Base-by-base conservation (phyloP, 2,797 vertebrate species). In the Labeo calbasu region DNA sequence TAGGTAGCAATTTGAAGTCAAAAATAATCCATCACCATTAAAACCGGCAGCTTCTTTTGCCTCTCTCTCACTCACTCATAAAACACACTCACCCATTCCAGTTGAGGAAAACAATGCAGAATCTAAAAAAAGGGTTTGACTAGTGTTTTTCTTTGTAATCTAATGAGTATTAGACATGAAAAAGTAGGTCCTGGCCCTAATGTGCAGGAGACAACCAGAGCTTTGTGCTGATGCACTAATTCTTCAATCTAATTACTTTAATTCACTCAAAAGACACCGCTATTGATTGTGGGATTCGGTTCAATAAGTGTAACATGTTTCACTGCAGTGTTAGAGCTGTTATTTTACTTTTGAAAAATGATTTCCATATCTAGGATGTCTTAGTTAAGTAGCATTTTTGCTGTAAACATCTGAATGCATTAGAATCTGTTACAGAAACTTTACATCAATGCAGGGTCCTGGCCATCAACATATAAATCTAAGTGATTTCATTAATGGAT, bases 161-260 rank as follows among this genome's bases (percentile, higher is more conserved):
- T 82, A 84, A 88, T 84, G 25, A 77, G 65, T 10, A 53, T 72
- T 65, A 77, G 50, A 83, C 70, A 88, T 84, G 76, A 85, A 84
- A 82, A 69, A 82, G 55, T 79, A 61, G 53, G 19, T 85, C 19
- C n/a, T 77, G 63, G 28, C 79, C 19, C 19, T 81, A 80, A 73
- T 84, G 73, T 84, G 81, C 55, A 71, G 84, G 61, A 82, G 76
- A 84, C 81, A 85, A 75, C 79, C 70, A 77, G 28, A 61, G 80
- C 57, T 82, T 89, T 78, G 85, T 59, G 70, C 86, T 84, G 84
- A 86, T 87, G 55, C 84, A 84, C 85, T 84, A 86, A 87, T 88
- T 86, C 77, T 70, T 88, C 81, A 86, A 88, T 87, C 79, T 77
- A 89, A 90, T 89, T 88, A 87, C 84, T 87, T 88, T 85, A 87